Base-by-base conservation (phyloP, 2,113 vertebrate species). In the Platysternon megacephalum region DNA sequence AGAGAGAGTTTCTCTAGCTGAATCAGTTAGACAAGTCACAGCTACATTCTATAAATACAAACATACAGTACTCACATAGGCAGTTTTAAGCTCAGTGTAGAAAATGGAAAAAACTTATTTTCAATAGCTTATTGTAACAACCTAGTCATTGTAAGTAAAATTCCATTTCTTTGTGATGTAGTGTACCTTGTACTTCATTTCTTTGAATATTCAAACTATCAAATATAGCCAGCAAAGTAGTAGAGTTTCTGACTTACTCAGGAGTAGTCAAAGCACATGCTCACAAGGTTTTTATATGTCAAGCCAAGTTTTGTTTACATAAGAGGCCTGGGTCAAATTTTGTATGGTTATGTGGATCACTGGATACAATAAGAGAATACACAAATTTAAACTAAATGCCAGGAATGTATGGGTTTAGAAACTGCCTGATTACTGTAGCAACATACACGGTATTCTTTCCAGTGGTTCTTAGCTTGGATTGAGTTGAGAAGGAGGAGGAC, bases 21-120 rank as follows among this genome's bases (percentile, higher is more conserved):
- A 74, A 88, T 61, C 79, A 91, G 6, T 0, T 80, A 68, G 29
- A 84, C 11, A 81, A 86, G 72, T 76, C 79, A 85, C 2, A 84
- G 79, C 87, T 86, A 86, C 87, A 79, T 82, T 3, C 46, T 19
- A 55, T 42, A 53, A 93, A 91, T 76, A 88, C 52, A 85, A 78
- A 91, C 42, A 68, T 65, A 35, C 14, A n/a, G 16, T 8, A 80
- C 2, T 24, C 42, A 48, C 85, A 94, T 56, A 4, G 84, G 68
- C 51, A 35, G 91, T 81, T 2, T 86, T 0, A 87, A 29, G 76
- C 1, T 32, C 1, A 24, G 11, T 14, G 24, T 79, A 53, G 48
- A 19, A 51, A 32, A 55, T 26, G 19, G n/a, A 11, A 8, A 55
- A 46, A 1, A 11, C 5, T 6, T 68, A 85, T 83, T 44, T 86